Percentiles rank a stretch among this genome's conserved stretches.
Conservation (phyloP, 2,888 invertebrate genomes). For the Noctua comes region DNA sequence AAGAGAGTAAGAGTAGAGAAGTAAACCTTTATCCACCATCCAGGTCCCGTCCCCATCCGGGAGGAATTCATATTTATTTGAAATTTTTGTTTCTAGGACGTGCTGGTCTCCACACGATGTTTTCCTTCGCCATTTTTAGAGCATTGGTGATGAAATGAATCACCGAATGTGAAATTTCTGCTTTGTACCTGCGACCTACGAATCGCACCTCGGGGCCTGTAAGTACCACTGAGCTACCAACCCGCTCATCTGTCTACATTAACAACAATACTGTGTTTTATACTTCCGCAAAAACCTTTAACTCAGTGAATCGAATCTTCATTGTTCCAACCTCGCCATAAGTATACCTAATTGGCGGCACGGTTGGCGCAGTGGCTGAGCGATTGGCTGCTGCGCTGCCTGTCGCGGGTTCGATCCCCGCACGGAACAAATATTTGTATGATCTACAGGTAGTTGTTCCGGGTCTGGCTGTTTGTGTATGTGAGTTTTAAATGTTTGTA, state of each 20-base stretch:
- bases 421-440: no score
- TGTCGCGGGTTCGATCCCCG: no score
- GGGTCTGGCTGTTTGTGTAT: no score
- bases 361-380: no score
- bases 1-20: no score
- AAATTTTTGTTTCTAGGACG: background rate
- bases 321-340: slow-evolving; percentile 8
- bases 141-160: background rate
- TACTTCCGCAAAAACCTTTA: background rate
- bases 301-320: background rate
- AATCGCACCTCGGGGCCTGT: background rate
- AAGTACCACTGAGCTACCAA: background rate
- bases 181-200: background rate
- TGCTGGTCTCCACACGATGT: background rate
- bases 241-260: background rate
- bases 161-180: background rate
- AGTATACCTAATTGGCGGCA: background rate
- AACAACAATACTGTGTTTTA: background rate
- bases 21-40: background rate
- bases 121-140: background rate
- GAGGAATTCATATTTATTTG: background rate
- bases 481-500: no score
- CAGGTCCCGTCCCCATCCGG: background rate
- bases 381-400: no score
- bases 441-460: no score